Evolutionary conservation across 2,113 vertebrate species (phyloP), one percentile per base, ranked within the genome.

Genomic region (Ictalurus furcatus): DNA sequence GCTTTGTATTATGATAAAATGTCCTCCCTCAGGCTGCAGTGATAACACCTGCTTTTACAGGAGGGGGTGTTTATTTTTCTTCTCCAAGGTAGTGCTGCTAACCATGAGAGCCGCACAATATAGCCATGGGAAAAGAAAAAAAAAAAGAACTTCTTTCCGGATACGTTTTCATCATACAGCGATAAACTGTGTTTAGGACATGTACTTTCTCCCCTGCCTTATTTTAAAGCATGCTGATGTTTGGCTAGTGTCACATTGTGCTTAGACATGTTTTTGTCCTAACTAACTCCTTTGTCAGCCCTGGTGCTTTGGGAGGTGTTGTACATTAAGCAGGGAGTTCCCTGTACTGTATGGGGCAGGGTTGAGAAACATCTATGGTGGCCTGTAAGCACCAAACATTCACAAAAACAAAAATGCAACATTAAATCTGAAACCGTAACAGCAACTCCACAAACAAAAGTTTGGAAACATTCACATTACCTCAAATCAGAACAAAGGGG

Each of bases 41-140:
- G 85, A 40, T 52, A 71, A 85, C 87, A 69, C 69, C 89, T 90
- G 61, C 84, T 83, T 84, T 90, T 83, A 86, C 78, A 71, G 79
- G 34, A 48, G 54, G 58, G 56, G 40, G 9, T 78, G 54, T 80
- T 61, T 84, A 84, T 69, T 76, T 59, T n/a, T 16, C 44, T 4
- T 81, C n/a, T 87, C 34, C 17, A 85, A 69, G 84, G 17, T 37
- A 86, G 48, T 34, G n/a, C 44, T 48, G 21, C 81, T 40, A 63
- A 83, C 12, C 34, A 63, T 56, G 65, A 58, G 84, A 69, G 25
- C 58, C 37, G 86, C 30, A n/a, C 21, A 30, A 14, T 71, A 8
- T 12, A 61, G 23, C 11, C 52, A 65, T 44, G 52, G 76, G 65
- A 81, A 82, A 48, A 48, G 37, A 48, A 48, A n/a, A 48, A 48